These are phyloP conservation scores for Varanus salvator DNA, from an alignment of 2,113 vertebrate species.

Conservation along the genomic window DNA sequence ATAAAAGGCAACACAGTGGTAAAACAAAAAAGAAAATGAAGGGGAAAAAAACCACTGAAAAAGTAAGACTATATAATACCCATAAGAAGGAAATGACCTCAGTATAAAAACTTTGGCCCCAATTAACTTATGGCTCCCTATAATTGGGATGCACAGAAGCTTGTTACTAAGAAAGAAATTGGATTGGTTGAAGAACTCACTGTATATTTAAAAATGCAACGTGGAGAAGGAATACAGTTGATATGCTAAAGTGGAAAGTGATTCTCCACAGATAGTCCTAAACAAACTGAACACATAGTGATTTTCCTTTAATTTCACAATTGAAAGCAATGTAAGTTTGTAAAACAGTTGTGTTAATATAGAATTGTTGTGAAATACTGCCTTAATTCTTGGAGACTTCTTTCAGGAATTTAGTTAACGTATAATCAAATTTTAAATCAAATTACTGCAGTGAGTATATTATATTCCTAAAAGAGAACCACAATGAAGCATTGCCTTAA, in stretches of 20 bases:
- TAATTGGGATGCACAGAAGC: not conserved
- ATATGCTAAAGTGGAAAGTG: not conserved
- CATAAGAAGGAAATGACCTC: not conserved
- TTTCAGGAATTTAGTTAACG: not conserved
- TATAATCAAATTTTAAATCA: not conserved
- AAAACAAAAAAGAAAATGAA: too few relatives aligned
- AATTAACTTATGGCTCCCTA: not conserved
- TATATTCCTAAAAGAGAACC: not conserved
- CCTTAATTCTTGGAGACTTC: not conserved
- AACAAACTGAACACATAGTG: not conserved
- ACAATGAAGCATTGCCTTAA: not conserved
- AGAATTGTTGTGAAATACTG: not conserved
- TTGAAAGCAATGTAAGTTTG: not conserved
- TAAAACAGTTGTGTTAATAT: not conserved
- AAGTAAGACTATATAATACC: not conserved
- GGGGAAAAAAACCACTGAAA: not conserved
- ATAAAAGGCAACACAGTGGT: not conserved
- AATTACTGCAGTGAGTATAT: not conserved
- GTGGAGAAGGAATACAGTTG: too few relatives aligned
- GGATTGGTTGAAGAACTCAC: not conserved
- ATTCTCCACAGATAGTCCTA: not conserved
- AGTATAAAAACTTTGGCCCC: not conserved
- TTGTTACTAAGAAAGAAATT: not conserved
- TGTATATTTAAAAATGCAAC: not conserved
- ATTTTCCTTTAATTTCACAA: not conserved